These are phyloP conservation scores for Apistogramma diplotaenia DNA, from an alignment of 2,113 vertebrate species.

Conservation along the genomic window DNA sequence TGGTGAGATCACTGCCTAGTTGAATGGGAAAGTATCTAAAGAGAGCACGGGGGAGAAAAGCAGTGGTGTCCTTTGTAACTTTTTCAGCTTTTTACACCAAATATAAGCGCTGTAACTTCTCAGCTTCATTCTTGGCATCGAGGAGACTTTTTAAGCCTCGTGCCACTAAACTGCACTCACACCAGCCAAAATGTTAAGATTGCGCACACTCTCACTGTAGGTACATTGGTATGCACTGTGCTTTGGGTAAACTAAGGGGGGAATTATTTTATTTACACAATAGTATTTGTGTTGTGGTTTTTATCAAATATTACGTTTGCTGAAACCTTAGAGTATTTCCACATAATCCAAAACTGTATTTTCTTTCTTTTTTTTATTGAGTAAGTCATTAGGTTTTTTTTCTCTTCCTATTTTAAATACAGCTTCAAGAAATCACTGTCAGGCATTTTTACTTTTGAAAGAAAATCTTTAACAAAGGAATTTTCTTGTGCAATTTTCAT, in stretches of 20 bases:
- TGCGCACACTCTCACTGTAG: constrained; percentile 35
- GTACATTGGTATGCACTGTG: constrained; percentile 47
- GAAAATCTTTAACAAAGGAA: constrained; percentile 12
- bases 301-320: constrained; percentile 16
- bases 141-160: constrained; percentile 42
- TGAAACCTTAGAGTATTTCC: constrained; percentile 13
- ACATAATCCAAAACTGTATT: constrained; percentile 6
- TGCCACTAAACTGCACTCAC: constrained; percentile 55
- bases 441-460: constrained; percentile 31
- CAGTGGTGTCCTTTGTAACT: constrained; percentile 31
- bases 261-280: constrained; percentile 63
- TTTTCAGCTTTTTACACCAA: constrained; percentile 52
- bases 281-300: constrained; percentile 50
- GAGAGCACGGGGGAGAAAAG: constrained; percentile 49
- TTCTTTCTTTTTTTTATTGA: constrained; percentile 1
- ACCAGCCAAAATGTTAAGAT: constrained; percentile 56
- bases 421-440: neutral
- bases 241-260: constrained; percentile 34
- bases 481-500: constrained; percentile 4
- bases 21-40: constrained; percentile 61
- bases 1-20: constrained; percentile 71
- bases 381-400: neutral
- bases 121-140: constrained; percentile 52
- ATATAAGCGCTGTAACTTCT: constrained; percentile 39
- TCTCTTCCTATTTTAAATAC: neutral